A percentile compares a stretch with the other conserved stretches of the same genome.
These are phyloP conservation scores for Labia minor DNA, from an alignment of 2,888 invertebrate species.

Conservation along the genomic window DNA sequence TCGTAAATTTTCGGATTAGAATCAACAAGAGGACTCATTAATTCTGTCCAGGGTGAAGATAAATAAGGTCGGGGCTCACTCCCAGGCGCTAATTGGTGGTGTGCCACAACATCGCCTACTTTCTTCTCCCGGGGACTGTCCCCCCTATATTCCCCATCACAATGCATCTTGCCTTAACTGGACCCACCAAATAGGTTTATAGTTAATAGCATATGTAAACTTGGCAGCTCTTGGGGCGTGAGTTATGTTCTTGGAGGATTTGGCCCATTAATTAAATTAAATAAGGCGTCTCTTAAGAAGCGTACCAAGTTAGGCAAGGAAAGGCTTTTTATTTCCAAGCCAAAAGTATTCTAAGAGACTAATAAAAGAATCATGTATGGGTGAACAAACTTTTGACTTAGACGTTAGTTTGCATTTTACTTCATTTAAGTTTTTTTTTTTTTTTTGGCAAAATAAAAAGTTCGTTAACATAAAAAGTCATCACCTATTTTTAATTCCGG, in stretches of 20 bases:
- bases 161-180: not conserved
- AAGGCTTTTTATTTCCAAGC: not conserved
- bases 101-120: not conserved
- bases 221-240: constrained; percentile 1
- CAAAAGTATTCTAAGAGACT: not conserved
- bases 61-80: not conserved
- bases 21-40: constrained; percentile 13
- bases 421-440: too few species aligned
- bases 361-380: constrained; percentile 3
- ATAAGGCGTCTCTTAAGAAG: constrained; percentile 1
- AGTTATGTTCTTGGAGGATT: constrained; percentile 1
- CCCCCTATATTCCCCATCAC: not conserved
- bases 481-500: not conserved
- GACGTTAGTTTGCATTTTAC: not conserved
- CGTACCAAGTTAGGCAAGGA: not conserved
- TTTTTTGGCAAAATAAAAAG: not conserved
- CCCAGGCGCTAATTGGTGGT: constrained; percentile 4
- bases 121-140: not conserved
- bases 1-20: not conserved
- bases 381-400: not conserved
- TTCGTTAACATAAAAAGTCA: constrained; percentile 1
- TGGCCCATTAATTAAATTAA: constrained; percentile 13
- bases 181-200: constrained; percentile 13
- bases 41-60: not conserved
- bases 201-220: constrained; percentile 13